Conservation (phyloP, 2,888 invertebrate genomes). For the Agriopis marginaria region DNA sequence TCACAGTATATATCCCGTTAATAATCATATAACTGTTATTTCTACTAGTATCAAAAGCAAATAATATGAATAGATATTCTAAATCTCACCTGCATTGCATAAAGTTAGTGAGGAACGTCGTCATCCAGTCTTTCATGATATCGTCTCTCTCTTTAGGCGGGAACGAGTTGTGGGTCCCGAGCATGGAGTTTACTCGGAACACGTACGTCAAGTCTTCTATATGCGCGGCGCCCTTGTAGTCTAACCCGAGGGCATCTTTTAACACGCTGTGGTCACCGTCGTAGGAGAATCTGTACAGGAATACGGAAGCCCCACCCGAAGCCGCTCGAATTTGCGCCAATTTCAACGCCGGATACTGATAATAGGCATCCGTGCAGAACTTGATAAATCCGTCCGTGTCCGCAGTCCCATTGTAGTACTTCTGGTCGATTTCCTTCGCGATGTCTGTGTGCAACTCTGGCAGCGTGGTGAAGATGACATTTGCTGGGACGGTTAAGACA, state of each 20-base stretch:
- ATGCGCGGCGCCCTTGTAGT: slow-evolving; percentile 84
- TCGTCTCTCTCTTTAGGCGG: slow-evolving; percentile 52
- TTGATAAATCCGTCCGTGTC: slow-evolving; percentile 62
- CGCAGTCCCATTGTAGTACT: slow-evolving; percentile 61
- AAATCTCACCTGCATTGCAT: slow-evolving; percentile 65
- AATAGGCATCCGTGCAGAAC: slow-evolving; percentile 65
- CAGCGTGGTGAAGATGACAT: slow-evolving; percentile 54
- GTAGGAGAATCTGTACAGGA: slow-evolving; percentile 84
- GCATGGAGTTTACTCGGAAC: slow-evolving; percentile 70
- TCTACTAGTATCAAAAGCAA: too few species aligned
- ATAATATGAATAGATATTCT: background rate
- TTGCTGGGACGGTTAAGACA: slow-evolving; percentile 56
- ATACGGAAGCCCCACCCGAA: slow-evolving; percentile 72
- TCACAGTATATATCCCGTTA: too few species aligned
- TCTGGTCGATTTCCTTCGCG: slow-evolving; percentile 51
- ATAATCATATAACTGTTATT: too few species aligned
- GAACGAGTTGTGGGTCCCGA: slow-evolving; percentile 44
- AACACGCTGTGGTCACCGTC: slow-evolving; percentile 78
- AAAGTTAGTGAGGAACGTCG: slow-evolving; percentile 63
- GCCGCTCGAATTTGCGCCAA: slow-evolving; percentile 55
- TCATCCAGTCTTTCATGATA: slow-evolving; percentile 66
- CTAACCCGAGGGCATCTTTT: slow-evolving; percentile 66
- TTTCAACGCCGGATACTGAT: slow-evolving; percentile 68
- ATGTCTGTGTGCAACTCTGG: slow-evolving; percentile 47
- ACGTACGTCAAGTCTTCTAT: slow-evolving; percentile 87